Base-by-base conservation (phyloP, 2,888 invertebrate genomes). In the Limnephilus lunatus region DNA sequence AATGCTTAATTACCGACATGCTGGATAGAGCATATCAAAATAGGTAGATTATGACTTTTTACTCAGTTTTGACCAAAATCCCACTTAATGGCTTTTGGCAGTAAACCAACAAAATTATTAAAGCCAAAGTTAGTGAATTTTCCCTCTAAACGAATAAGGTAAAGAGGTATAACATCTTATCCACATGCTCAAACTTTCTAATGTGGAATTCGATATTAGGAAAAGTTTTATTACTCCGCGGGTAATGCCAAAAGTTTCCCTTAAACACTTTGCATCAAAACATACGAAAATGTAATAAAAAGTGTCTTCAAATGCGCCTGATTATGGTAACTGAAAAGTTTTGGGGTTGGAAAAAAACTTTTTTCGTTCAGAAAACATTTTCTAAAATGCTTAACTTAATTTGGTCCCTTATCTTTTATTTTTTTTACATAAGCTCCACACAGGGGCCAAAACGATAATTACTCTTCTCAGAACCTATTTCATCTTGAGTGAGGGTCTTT, bases 141-240 rank as follows among this genome's bases (percentile, higher is more conserved):
- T 48, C 25, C 25, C n/a, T 0, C 25, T 68, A 68, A 68, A 68
- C 25, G 25, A 68, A 53, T 19, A 19, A 19, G 19, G 25, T 5
- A 25, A 25, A 68, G 9, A 68, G 68, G 68, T 25, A 25, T 25
- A 68, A 5, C 68, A 5, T 68, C 25, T 68, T 68, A 68, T n/a
- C n/a, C 25, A 68, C 68, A 68, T n/a, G 25, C 68, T 9, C 25
- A 39, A 86, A 86, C n/a, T 48, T 86, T 86, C 48, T 39, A 86
- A 39, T n/a, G 12, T n/a, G 12, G 82, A 44, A 44, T 86, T 86
- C 48, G n/a, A 86, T n/a, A 39, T 86, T 39, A 35, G 14, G 15
- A 86, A 39, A 86, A 86, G n/a, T 86, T 86, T 86, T 86, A 86
- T 86, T 86, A 48, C 86, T n/a, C 86, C 25, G 44, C 9, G 44